Conservation (phyloP, 2,797 vertebrate genomes). For the Rhodeus uyekii region DNA sequence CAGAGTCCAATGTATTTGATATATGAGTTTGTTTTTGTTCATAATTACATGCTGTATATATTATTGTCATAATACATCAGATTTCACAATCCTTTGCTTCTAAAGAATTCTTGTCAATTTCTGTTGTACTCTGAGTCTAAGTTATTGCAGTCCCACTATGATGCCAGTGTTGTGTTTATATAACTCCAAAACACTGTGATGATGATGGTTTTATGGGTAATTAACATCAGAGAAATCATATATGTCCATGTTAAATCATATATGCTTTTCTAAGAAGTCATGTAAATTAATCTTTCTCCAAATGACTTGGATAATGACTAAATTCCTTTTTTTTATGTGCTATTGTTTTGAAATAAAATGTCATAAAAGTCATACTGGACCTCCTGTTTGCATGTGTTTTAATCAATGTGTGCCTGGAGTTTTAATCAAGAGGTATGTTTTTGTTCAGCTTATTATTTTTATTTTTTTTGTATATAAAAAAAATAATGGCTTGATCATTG, state of each 20-base stretch:
- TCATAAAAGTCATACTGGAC: neutral
- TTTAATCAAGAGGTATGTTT: neutral
- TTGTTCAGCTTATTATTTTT: too few species aligned
- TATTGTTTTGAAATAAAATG: slow-evolving; percentile 24
- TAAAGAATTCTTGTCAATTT: slow-evolving; percentile 9
- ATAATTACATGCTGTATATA: slow-evolving; percentile 74
- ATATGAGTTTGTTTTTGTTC: slow-evolving; percentile 23
- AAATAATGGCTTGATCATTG: neutral
- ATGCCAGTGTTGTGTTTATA: slow-evolving; percentile 1
- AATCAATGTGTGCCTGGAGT: neutral
- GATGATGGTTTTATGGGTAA: slow-evolving; percentile 21
- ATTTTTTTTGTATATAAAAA: too few species aligned
- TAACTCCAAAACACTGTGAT: slow-evolving; percentile 1
- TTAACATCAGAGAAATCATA: slow-evolving; percentile 2
- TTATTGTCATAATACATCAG: slow-evolving; percentile 61
- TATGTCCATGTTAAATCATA: neutral
- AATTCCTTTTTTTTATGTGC: neutral
- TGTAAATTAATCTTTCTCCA: neutral
- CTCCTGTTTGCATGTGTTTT: neutral
- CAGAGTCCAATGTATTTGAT: slow-evolving; percentile 42
- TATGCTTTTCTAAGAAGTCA: slow-evolving; percentile 50
- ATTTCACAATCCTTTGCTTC: slow-evolving; percentile 64
- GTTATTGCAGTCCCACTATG: slow-evolving; percentile 37
- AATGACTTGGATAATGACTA: neutral
- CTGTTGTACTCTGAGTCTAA: slow-evolving; percentile 15